Evolutionary conservation across 92 coral and sea anemone species (phyloP).

Genomic region (Micromussa lordhowensis): DNA sequence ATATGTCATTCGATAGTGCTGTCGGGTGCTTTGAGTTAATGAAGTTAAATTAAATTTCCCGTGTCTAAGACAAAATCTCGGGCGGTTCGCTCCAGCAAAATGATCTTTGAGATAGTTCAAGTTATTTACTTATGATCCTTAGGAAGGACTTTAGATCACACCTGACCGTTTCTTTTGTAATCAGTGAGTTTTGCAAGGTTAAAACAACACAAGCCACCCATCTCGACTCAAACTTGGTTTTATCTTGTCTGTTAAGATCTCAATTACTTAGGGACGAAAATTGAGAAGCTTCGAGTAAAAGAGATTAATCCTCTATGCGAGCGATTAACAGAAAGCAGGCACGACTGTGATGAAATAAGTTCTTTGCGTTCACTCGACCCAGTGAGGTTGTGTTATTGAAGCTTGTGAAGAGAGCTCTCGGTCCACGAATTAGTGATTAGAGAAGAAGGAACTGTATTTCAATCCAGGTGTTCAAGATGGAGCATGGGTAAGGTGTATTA

Average conservation of each 20-base stretch:
- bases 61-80: slow-evolving; percentile 6
- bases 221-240: slow-evolving; percentile 23
- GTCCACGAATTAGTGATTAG: neutral
- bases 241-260: slow-evolving; percentile 30
- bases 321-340: slow-evolving; percentile 51
- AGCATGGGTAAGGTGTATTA: slow-evolving; percentile 18
- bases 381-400: neutral
- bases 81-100: neutral
- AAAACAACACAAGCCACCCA: slow-evolving; percentile 52
- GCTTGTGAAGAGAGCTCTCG: neutral
- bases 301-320: slow-evolving; percentile 32
- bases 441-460: neutral
- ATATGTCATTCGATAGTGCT: slow-evolving; percentile 34
- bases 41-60: slow-evolving; percentile 22
- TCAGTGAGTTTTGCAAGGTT: slow-evolving; percentile 17
- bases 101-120: neutral
- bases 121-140: neutral
- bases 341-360: neutral
- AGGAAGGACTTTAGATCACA: neutral
- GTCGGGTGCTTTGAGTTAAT: slow-evolving; percentile 29
- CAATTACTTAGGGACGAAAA: slow-evolving; percentile 28
- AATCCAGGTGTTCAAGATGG: slow-evolving; percentile 13
- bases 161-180: neutral
- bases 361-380: neutral
- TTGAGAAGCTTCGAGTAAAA: slow-evolving; percentile 16